Evolutionary conservation across 2,888 invertebrate species (phyloP).

Genomic region (Tholera decimalis): DNA sequence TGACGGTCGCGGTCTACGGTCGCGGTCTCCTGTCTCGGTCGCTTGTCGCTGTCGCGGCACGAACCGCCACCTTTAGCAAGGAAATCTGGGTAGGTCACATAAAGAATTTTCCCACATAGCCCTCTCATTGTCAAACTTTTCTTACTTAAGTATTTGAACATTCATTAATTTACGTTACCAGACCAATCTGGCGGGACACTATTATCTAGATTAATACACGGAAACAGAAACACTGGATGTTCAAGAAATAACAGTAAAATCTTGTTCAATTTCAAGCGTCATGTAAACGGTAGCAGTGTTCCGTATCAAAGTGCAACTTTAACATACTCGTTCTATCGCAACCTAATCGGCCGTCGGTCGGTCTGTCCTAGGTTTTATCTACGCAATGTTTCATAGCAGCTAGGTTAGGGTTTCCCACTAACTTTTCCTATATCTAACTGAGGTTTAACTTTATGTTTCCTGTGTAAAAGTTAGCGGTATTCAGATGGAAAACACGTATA

Average conservation of each 20-base stretch:
- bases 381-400: conserved; percentile 12
- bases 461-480: conserved; percentile 26
- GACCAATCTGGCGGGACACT: too few species aligned
- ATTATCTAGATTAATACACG: too few species aligned
- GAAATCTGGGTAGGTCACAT: too few species aligned
- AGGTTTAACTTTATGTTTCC: conserved; percentile 51
- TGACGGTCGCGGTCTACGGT: too few species aligned
- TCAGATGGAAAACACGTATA: conserved; percentile 8
- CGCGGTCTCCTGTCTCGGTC: too few species aligned
- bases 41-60: too few species aligned
- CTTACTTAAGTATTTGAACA: neutral
- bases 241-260: too few species aligned
- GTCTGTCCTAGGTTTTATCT: conserved; percentile 22
- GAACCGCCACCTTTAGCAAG: too few species aligned
- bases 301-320: conserved; percentile 10
- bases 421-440: conserved; percentile 27
- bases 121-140: neutral
- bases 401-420: conserved; percentile 14
- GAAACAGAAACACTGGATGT: neutral
- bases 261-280: neutral
- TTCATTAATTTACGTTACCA: neutral
- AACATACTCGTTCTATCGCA: conserved; percentile 1
- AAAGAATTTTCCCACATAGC: too few species aligned
- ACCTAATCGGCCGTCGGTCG: conserved; percentile 21
- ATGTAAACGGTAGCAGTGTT: neutral